These are phyloP conservation scores for Lontra canadensis DNA, from an alignment of 2,113 vertebrate genomes.

Conservation along the genomic window DNA sequence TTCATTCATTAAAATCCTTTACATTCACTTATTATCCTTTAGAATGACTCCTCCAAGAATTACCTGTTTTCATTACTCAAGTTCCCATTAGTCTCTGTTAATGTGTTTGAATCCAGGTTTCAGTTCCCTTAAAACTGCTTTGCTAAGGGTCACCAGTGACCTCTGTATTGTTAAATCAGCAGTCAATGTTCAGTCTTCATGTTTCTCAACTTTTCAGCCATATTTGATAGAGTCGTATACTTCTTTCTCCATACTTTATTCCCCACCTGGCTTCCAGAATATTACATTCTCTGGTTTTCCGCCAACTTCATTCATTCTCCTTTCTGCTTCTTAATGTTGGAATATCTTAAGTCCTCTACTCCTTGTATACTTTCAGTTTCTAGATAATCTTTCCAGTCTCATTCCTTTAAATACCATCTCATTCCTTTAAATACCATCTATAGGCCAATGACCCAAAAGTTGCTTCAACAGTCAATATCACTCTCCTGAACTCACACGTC, in stretches of 20 bases:
- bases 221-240: neutral
- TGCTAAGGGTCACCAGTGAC: neutral
- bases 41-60: neutral
- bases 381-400: neutral
- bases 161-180: neutral
- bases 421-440: neutral
- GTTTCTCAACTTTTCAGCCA: neutral
- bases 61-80: neutral
- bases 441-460: neutral
- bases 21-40: neutral
- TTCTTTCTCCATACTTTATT: neutral
- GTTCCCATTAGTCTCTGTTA: neutral
- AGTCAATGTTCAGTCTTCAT: neutral
- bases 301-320: neutral
- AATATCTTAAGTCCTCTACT: neutral
- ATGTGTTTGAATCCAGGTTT: neutral
- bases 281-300: neutral
- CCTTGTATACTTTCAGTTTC: neutral
- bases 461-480: neutral
- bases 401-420: neutral
- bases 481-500: neutral
- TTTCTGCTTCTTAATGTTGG: neutral
- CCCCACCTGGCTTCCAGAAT: neutral
- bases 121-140: neutral
- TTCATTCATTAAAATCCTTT: constrained; percentile 6